Percentiles rank a stretch among this genome's conserved stretches.
These are phyloP conservation scores for Misgurnus anguillicaudatus DNA, from an alignment of 2,113 vertebrate genomes.

Conservation along the genomic window DNA sequence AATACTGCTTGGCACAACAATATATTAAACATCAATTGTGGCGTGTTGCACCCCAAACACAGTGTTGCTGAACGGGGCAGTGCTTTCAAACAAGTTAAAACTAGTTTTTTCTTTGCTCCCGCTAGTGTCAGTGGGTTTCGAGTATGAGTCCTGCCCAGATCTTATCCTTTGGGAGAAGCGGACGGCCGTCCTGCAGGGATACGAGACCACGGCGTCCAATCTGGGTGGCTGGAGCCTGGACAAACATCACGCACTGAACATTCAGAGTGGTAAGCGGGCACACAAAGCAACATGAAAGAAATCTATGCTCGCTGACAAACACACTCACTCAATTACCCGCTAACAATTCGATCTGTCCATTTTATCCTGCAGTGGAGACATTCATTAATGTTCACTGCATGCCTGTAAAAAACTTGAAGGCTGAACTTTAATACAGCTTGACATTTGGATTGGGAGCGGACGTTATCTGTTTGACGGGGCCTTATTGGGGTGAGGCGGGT, in stretches of 20 bases:
- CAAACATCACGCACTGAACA: conserved; percentile 94
- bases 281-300: neutral
- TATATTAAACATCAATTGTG: too few relatives aligned
- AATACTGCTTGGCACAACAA: too few relatives aligned
- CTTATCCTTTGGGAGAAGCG: conserved; percentile 98
- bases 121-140: conserved; percentile 93
- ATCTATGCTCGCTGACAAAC: neutral
- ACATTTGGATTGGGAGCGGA: conserved; percentile 39
- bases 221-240: conserved; percentile 95
- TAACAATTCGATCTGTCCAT: neutral
- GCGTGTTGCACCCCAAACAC: too few relatives aligned
- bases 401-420: neutral
- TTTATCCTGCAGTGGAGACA: neutral
- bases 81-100: neutral
- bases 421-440: neutral
- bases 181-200: conserved; percentile 91
- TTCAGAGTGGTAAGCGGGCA: conserved; percentile 88
- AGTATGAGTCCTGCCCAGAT: conserved; percentile 97
- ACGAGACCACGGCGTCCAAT: conserved; percentile 91
- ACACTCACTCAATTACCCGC: conserved; percentile 17
- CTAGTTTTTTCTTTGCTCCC: neutral
- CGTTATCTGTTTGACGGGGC: conserved; percentile 37
- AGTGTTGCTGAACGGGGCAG: too few relatives aligned
- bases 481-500: conserved; percentile 52
- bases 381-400: neutral